phyloP scores from a whole-genome alignment of 2,888 invertebrate species.

The Hydrotaea cyrtoneurina region DNA sequence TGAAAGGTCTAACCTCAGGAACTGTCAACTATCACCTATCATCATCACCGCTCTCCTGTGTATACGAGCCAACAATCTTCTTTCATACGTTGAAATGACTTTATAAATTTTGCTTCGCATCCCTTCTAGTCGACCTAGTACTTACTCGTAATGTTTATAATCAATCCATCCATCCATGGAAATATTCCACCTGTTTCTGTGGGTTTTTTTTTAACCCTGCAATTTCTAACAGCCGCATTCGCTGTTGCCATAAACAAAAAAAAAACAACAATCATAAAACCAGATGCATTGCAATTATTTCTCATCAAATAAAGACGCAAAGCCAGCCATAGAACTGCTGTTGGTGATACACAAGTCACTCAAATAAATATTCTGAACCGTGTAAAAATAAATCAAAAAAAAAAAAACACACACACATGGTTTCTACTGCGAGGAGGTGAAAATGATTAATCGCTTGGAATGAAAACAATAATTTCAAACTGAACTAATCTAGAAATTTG shows the following conservation, averaged over 20 bases:
- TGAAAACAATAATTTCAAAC: background rate
- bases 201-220: background rate
- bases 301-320: background rate
- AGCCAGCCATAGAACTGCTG: background rate
- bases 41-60: no score
- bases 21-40: no score
- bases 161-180: no score
- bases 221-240: no score
- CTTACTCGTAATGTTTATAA: no score
- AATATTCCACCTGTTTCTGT: background rate
- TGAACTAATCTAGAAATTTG: slow-evolving; percentile 36
- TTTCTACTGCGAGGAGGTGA: background rate
- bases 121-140: no score
- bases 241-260: background rate
- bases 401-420: background rate
- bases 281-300: slow-evolving; percentile 7
- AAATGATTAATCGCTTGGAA: background rate
- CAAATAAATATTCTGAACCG: background rate
- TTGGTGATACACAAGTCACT: background rate
- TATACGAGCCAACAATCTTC: no score
- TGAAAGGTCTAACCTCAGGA: no score
- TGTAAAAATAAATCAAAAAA: slow-evolving; percentile 5
- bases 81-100: no score
- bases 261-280: background rate
- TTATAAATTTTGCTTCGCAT: no score